Evolutionary conservation across 2,888 invertebrate species (phyloP).

Genomic region (Amblyjoppa fuscipennis): DNA sequence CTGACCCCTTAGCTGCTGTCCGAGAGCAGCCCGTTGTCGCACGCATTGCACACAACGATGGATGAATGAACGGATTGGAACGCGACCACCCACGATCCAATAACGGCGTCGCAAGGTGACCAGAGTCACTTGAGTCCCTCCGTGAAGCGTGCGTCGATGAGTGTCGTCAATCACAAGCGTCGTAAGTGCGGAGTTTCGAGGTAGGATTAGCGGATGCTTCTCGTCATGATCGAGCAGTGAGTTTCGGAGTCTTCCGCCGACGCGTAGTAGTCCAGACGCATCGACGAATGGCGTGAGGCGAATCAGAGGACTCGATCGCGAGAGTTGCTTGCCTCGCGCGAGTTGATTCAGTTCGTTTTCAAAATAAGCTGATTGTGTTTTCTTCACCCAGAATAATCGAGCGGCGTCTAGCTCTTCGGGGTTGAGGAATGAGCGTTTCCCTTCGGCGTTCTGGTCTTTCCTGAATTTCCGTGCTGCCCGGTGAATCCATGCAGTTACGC

Average conservation of each 20-base stretch:
- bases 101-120: conserved; percentile 32
- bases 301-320: conserved; percentile 36
- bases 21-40: no score
- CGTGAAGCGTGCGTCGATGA: no score
- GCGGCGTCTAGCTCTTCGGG: conserved; percentile 27
- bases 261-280: conserved; percentile 4
- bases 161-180: neutral
- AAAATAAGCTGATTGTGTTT: no score
- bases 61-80: conserved; percentile 21
- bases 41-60: no score
- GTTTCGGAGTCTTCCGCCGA: no score
- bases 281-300: conserved; percentile 54
- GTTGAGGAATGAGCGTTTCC: neutral
- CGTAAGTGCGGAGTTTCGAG: conserved; percentile 39
- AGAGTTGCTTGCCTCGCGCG: conserved; percentile 2
- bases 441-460: neutral
- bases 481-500: conserved; percentile 23
- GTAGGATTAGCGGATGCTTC: conserved; percentile 47
- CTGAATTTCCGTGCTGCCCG: conserved; percentile 30
- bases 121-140: conserved; percentile 19
- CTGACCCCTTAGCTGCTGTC: no score
- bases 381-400: conserved; percentile 17
- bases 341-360: no score
- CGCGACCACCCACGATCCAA: conserved; percentile 58
- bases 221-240: neutral